A percentile compares a stretch with the other conserved stretches of the same genome.
phyloP scores from a whole-genome alignment of 1,140 invertebrate species.

The Cryptotermes secundus region DNA sequence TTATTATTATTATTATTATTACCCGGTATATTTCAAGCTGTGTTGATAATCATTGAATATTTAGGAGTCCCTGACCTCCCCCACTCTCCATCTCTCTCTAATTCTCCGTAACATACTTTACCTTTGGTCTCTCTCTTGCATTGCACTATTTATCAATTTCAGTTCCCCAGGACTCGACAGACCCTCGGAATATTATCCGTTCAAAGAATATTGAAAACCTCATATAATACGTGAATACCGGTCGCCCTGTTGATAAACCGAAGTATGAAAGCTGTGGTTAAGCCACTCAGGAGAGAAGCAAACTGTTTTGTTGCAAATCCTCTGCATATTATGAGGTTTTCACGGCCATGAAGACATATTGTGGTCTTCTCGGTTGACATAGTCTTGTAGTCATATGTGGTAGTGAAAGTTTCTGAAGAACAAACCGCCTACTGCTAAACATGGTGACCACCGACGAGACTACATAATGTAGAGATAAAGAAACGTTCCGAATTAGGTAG shows the following conservation, averaged over 20 bases:
- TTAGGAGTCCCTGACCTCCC: neutral
- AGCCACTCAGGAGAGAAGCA: neutral
- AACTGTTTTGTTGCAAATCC: neutral
- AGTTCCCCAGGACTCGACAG: neutral
- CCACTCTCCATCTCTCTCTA: neutral
- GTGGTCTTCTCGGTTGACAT: no score
- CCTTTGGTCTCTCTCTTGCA: neutral
- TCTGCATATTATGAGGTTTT: neutral
- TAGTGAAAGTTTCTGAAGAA: no score
- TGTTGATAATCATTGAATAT: neutral
- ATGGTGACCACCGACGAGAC: no score
- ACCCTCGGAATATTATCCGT: neutral
- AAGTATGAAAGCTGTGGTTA: neutral
- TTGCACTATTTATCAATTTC: slow-evolving; percentile 3
- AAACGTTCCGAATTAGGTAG: no score
- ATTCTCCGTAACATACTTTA: no score
- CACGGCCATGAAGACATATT: no score
- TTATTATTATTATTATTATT: neutral
- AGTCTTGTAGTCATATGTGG: no score
- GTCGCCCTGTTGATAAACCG: no score
- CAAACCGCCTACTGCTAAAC: no score
- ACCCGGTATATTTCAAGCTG: neutral
- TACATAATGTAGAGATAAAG: no score
- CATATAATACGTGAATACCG: neutral
- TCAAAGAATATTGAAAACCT: neutral